Percentiles rank a stretch among this genome's conserved stretches.
Conservation (phyloP, 2,888 invertebrate species). For the Pachliopta kotzebuea region DNA sequence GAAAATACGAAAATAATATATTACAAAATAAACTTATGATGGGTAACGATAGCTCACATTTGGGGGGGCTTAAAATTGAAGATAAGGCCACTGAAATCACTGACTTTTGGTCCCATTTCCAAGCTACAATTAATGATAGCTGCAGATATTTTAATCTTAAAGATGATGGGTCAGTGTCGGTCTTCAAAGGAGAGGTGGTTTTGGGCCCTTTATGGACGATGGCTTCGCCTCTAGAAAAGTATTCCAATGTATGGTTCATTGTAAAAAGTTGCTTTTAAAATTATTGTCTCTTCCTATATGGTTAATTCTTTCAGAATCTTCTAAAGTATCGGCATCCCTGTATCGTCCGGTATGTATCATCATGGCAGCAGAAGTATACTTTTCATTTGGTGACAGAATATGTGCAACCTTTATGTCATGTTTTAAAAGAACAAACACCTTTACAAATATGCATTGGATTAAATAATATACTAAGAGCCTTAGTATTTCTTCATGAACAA, state of each 20-base stretch:
- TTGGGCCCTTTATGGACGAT: constrained; percentile 83
- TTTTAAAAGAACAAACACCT: constrained; percentile 83
- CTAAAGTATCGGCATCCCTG: constrained; percentile 93
- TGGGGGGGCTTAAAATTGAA: constrained; percentile 86
- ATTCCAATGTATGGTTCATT: constrained; percentile 84
- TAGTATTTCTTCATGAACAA: constrained; percentile 91
- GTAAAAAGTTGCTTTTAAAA: constrained; percentile 4
- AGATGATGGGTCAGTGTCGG: constrained; percentile 83
- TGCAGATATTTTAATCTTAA: constrained; percentile 76
- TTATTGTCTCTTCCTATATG: background rate
- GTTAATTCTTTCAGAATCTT: constrained; percentile 83
- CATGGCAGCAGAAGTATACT: constrained; percentile 88
- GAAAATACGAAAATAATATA: background rate
- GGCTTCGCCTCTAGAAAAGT: constrained; percentile 86
- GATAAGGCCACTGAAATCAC: constrained; percentile 88
- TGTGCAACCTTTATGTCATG: constrained; percentile 86
- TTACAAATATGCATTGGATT: constrained; percentile 92
- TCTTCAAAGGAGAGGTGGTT: constrained; percentile 88
- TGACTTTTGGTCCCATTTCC: constrained; percentile 88
- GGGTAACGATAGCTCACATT: constrained; percentile 89
- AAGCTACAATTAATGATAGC: constrained; percentile 80
- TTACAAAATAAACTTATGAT: constrained; percentile 61
- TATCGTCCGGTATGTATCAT: constrained; percentile 90
- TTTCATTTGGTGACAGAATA: constrained; percentile 91
- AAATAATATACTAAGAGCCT: constrained; percentile 88